Percentiles rank a stretch among this genome's conserved stretches.
These are phyloP conservation scores for Leucophenga montana DNA, from an alignment of 2,888 invertebrate species.

Conservation along the genomic window DNA sequence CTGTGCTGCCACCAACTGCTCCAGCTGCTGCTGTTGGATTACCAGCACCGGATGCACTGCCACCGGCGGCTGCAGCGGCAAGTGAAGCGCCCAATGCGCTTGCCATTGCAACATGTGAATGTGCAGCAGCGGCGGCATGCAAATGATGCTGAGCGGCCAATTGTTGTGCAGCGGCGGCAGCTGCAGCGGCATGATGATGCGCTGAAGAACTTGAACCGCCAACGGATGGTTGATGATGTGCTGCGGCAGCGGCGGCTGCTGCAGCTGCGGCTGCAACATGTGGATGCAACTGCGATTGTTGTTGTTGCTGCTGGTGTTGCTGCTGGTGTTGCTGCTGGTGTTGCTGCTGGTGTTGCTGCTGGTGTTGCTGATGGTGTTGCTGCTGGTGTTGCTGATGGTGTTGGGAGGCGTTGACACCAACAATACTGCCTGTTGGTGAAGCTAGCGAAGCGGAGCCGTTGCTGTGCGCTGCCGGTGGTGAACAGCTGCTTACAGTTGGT, in stretches of 20 bases:
- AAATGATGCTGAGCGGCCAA: constrained; percentile 67
- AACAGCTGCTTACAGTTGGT: constrained; percentile 54
- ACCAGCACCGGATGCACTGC: constrained; percentile 67
- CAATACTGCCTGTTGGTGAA: constrained; percentile 45
- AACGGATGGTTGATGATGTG: constrained; percentile 49
- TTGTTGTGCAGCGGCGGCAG: constrained; percentile 67
- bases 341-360: constrained; percentile 61
- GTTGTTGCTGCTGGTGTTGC: constrained; percentile 21
- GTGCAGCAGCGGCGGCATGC: constrained; percentile 59
- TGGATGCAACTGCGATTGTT: constrained; percentile 42
- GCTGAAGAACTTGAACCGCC: constrained; percentile 50
- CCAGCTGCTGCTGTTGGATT: constrained; percentile 51
- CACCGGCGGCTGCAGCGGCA: constrained; percentile 66
- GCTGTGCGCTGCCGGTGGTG: constrained; percentile 53
- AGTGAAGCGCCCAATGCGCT: constrained; percentile 64
- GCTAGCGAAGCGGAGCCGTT: constrained; percentile 52
- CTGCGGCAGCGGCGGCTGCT: constrained; percentile 52
- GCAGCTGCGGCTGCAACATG: constrained; percentile 62
- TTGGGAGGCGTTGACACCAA: background rate
- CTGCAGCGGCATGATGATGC: constrained; percentile 56
- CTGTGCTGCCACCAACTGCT: constrained; percentile 50
- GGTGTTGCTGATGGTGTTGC: constrained; percentile 20
- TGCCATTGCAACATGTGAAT: constrained; percentile 70
- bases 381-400: constrained; percentile 13
- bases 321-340: constrained; percentile 28